A percentile compares a stretch with the other conserved stretches of the same genome.
Evolutionary conservation across 2,888 invertebrate genomes (phyloP).

Genomic region (Epiblema foenella): DNA sequence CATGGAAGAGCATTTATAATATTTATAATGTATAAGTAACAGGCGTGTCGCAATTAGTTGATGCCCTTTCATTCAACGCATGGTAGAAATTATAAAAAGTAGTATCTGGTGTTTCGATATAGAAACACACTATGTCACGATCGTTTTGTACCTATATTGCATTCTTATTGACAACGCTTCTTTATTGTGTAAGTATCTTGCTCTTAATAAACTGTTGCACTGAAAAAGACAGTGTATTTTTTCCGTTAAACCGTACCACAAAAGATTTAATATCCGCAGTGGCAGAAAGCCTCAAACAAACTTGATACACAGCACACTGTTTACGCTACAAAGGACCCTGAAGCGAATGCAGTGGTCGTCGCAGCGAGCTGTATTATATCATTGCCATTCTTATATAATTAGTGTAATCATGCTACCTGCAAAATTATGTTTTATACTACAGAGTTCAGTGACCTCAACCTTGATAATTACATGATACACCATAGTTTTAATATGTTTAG

Average conservation of each 20-base stretch:
- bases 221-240: conserved; percentile 6
- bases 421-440: conserved; percentile 32
- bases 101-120: too few species aligned
- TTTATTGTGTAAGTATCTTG: neutral
- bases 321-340: conserved; percentile 36
- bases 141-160: neutral
- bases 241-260: conserved; percentile 3
- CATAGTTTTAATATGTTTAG: conserved; percentile 7
- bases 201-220: conserved; percentile 8
- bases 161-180: neutral
- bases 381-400: conserved; percentile 41
- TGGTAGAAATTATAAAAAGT: too few species aligned
- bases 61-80: too few species aligned
- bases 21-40: too few species aligned
- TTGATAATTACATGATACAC: conserved; percentile 35
- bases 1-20: too few species aligned
- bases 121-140: too few species aligned
- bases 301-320: conserved; percentile 35
- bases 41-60: too few species aligned
- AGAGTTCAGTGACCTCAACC: conserved; percentile 37
- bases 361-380: conserved; percentile 33
- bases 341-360: conserved; percentile 21
- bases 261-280: conserved; percentile 22
- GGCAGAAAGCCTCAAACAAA: conserved; percentile 27
- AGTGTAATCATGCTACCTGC: conserved; percentile 26